Evolutionary conservation across 2,888 invertebrate species (phyloP).

Genomic region (Ennomos fuscantarius): DNA sequence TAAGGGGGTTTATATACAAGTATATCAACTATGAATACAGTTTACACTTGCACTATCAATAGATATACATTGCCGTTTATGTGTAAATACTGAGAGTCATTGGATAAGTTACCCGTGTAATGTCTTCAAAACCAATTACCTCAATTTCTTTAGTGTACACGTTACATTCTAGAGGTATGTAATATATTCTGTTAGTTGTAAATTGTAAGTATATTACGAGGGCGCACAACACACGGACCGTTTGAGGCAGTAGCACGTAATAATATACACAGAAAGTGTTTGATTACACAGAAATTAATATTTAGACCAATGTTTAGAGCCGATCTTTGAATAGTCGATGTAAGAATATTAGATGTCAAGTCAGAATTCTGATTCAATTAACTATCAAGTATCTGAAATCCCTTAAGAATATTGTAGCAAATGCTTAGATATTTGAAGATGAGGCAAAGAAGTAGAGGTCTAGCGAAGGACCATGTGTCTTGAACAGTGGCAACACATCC

Average conservation of each 20-base stretch:
- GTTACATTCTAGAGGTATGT: constrained; percentile 69
- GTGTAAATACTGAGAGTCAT: constrained; percentile 81
- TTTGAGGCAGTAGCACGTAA: constrained; percentile 39
- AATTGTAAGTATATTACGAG: constrained; percentile 69
- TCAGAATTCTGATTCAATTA: too few species aligned
- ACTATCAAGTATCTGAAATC: too few species aligned
- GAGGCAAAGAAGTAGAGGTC: too few species aligned
- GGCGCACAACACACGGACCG: constrained; percentile 63
- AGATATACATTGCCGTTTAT: constrained; percentile 32
- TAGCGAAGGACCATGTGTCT: too few species aligned
- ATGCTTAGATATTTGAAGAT: too few species aligned
- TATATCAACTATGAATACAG: not conserved
- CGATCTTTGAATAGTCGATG: too few species aligned
- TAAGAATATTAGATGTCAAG: too few species aligned
- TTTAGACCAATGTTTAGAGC: too few species aligned
- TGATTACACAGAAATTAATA: too few species aligned
- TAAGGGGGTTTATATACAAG: not conserved
- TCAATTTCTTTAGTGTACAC: constrained; percentile 82
- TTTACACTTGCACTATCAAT: not conserved
- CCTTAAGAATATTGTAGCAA: too few species aligned
- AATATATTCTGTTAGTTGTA: constrained; percentile 73
- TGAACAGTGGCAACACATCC: too few species aligned
- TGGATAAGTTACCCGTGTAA: constrained; percentile 81
- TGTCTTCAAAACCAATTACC: constrained; percentile 83
- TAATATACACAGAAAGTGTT: too few species aligned